These are phyloP conservation scores for Physella acuta DNA, from an alignment of 1,140 invertebrate genomes.

Conservation along the genomic window DNA sequence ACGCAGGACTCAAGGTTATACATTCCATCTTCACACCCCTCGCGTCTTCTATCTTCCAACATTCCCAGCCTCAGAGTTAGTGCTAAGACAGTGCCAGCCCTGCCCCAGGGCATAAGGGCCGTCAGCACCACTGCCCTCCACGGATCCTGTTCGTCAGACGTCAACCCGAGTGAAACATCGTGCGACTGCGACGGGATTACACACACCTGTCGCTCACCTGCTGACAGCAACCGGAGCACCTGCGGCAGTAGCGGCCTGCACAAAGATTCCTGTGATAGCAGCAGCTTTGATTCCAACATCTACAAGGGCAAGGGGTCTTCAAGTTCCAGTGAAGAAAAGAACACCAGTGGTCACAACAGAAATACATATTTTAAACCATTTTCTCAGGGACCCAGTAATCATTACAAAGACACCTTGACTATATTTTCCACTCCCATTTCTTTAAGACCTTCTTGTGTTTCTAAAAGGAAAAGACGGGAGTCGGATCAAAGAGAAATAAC, in stretches of 20 bases:
- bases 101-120: neutral
- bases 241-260: slow-evolving; percentile 48
- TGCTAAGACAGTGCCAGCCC: neutral
- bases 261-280: slow-evolving; percentile 47
- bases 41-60: neutral
- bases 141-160: slow-evolving; percentile 40
- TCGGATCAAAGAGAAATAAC: neutral
- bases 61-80: neutral
- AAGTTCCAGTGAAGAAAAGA: slow-evolving; percentile 16
- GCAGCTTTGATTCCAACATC: slow-evolving; percentile 50
- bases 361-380: neutral
- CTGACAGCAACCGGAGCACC: slow-evolving; percentile 49
- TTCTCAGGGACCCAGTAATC: neutral
- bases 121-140: slow-evolving; percentile 30
- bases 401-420: neutral
- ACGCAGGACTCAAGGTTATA: neutral
- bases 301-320: slow-evolving; percentile 34
- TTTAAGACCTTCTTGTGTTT: neutral
- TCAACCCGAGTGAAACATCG: slow-evolving; percentile 39
- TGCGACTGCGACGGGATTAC: slow-evolving; percentile 36
- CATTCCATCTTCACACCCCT: neutral
- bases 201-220: slow-evolving; percentile 16
- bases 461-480: neutral
- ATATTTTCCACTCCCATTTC: neutral
- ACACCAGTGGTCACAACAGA: neutral